These are phyloP conservation scores for Orchesella cincta DNA, from an alignment of 1,140 invertebrate genomes.

Conservation along the genomic window DNA sequence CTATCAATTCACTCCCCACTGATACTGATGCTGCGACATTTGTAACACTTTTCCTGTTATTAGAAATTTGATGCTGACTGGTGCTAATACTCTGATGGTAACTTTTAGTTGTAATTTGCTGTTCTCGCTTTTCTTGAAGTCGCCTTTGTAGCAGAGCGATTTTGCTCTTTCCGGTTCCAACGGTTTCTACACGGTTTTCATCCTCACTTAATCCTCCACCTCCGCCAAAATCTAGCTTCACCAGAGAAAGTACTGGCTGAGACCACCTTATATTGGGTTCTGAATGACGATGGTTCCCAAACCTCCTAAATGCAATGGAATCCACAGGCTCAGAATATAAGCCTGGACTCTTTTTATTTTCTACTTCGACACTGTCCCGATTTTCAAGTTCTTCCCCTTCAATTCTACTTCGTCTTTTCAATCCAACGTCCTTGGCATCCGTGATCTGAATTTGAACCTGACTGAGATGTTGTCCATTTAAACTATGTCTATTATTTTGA, in stretches of 20 bases:
- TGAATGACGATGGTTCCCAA: slow-evolving; percentile 45
- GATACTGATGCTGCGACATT: not conserved
- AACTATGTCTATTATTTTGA: slow-evolving; percentile 45
- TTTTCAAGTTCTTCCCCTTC: not conserved
- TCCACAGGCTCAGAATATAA: slow-evolving; percentile 50
- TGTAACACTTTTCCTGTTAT: slow-evolving; percentile 5
- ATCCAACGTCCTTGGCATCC: not conserved
- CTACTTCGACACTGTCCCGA: not conserved
- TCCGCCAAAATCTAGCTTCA: slow-evolving; percentile 35
- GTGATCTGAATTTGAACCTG: slow-evolving; percentile 20
- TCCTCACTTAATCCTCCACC: slow-evolving; percentile 29
- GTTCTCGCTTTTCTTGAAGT: slow-evolving; percentile 9
- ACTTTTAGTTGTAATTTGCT: slow-evolving; percentile 16
- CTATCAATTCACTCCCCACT: not conserved
- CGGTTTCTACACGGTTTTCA: slow-evolving; percentile 7
- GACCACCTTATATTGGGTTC: slow-evolving; percentile 51
- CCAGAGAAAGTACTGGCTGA: slow-evolving; percentile 42
- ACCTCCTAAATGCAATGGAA: slow-evolving; percentile 45
- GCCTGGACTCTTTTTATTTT: slow-evolving; percentile 10
- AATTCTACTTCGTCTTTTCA: slow-evolving; percentile 1
- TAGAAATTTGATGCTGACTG: slow-evolving; percentile 11
- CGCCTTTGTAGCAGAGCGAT: slow-evolving; percentile 6
- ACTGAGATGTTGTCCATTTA: slow-evolving; percentile 43
- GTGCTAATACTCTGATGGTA: not conserved
- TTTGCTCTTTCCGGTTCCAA: slow-evolving; percentile 17